These are phyloP conservation scores for Anastatus disparis DNA, from an alignment of 1,140 invertebrate genomes.

Conservation along the genomic window DNA sequence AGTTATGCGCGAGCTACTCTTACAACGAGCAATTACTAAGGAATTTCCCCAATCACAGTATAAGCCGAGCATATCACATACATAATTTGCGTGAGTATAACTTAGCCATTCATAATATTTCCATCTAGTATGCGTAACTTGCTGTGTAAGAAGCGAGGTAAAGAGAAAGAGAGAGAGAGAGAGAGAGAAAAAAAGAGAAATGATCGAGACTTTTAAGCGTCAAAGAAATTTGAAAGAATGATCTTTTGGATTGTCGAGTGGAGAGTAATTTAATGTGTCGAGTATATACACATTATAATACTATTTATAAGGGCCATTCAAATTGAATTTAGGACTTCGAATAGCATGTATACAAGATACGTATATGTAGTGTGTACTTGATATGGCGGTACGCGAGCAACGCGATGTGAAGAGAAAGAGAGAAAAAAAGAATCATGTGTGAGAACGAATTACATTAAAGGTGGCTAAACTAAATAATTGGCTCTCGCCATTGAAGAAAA, in stretches of 20 bases:
- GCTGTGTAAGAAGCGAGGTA: neutral
- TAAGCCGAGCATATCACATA: neutral
- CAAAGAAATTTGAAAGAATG: conserved; percentile 19
- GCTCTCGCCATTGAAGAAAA: conserved; percentile 17
- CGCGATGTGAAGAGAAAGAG: neutral
- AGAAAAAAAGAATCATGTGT: no score
- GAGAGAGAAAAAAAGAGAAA: neutral
- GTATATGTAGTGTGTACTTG: no score
- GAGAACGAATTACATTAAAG: neutral
- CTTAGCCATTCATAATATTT: no score
- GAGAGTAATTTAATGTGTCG: neutral
- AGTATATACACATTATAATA: neutral
- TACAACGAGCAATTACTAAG: neutral
- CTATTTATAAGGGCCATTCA: conserved; percentile 5
- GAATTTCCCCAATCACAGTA: neutral
- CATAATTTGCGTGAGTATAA: neutral
- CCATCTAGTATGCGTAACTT: no score
- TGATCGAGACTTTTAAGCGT: neutral
- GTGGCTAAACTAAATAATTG: conserved; percentile 36
- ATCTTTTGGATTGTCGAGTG: neutral
- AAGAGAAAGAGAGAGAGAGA: neutral
- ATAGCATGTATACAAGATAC: no score
- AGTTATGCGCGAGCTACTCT: no score
- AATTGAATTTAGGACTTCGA: conserved; percentile 10
- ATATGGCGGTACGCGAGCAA: neutral